Percentiles rank a stretch among this genome's conserved stretches.
phyloP scores from a whole-genome alignment of 2,888 invertebrate species.

The Lutraria lutraria region DNA sequence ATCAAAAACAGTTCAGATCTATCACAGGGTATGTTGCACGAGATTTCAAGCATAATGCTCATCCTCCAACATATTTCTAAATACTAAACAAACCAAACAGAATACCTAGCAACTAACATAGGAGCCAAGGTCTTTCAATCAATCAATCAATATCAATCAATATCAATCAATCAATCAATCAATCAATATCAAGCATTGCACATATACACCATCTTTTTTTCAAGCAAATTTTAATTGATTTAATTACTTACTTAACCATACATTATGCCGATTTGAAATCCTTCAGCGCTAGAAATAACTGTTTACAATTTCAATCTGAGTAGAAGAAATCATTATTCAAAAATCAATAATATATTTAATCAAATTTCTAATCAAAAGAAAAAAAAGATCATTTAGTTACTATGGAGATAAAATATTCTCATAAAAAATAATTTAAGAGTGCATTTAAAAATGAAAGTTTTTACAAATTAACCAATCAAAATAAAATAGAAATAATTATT shows the following conservation, averaged over 20 bases:
- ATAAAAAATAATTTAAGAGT: not conserved
- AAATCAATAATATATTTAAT: no score
- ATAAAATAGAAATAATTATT: not conserved
- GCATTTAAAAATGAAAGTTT: not conserved
- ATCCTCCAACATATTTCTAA: constrained; percentile 21
- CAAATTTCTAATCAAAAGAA: no score
- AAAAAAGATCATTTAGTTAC: not conserved
- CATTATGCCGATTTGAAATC: no score
- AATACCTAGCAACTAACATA: not conserved
- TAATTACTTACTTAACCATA: no score
- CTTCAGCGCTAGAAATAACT: no score
- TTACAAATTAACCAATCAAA: not conserved
- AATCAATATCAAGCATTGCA: constrained; percentile 8
- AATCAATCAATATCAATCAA: not conserved
- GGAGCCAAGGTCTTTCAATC: not conserved
- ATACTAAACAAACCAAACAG: not conserved
- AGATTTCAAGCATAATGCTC: constrained; percentile 40
- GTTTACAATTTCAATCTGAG: no score
- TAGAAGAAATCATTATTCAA: no score
- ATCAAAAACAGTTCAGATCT: constrained; percentile 40
- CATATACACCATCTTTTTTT: not conserved
- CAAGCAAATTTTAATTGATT: no score
- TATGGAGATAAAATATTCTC: not conserved
- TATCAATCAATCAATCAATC: not conserved
- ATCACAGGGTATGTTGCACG: constrained; percentile 40